Percentiles rank a stretch among this genome's conserved stretches.
Conservation (phyloP, 2,113 vertebrate genomes). For the Caranx melampygus region DNA sequence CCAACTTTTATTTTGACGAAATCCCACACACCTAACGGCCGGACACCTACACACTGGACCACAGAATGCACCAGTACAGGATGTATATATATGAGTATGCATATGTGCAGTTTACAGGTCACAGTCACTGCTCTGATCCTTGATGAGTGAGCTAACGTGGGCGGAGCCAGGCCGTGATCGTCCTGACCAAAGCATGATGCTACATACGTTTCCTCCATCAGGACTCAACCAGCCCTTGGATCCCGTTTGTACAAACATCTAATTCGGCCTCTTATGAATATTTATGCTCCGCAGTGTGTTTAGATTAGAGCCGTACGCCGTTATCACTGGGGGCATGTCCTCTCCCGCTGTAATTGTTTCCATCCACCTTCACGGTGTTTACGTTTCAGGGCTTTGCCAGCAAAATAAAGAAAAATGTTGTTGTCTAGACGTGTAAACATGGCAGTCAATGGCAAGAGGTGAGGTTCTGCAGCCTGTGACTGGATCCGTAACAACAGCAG, state of each 20-base stretch:
- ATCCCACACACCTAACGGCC: conserved; percentile 7
- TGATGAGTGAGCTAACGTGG: conserved; percentile 22
- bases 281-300: conserved; percentile 54
- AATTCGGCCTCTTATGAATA: conserved; percentile 61
- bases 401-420: conserved; percentile 46
- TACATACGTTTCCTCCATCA: conserved; percentile 14
- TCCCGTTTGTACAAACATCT: conserved; percentile 36
- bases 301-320: conserved; percentile 15
- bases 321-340: conserved; percentile 45
- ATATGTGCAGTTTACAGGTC: not conserved
- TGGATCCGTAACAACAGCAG: not conserved
- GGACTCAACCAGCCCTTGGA: conserved; percentile 22
- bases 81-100: not conserved
- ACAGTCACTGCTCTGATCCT: conserved; percentile 46
- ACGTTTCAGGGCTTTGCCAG: conserved; percentile 29
- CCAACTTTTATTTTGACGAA: conserved; percentile 24
- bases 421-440: conserved; percentile 57
- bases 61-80: not conserved
- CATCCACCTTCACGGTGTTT: conserved; percentile 50
- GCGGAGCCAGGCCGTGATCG: conserved; percentile 11
- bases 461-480: not conserved
- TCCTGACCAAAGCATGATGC: not conserved
- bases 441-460: conserved; percentile 12
- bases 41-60: not conserved
- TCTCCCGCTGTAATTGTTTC: conserved; percentile 61